phyloP scores from a whole-genome alignment of 2,888 invertebrate species.

The Pseudoips prasinana region DNA sequence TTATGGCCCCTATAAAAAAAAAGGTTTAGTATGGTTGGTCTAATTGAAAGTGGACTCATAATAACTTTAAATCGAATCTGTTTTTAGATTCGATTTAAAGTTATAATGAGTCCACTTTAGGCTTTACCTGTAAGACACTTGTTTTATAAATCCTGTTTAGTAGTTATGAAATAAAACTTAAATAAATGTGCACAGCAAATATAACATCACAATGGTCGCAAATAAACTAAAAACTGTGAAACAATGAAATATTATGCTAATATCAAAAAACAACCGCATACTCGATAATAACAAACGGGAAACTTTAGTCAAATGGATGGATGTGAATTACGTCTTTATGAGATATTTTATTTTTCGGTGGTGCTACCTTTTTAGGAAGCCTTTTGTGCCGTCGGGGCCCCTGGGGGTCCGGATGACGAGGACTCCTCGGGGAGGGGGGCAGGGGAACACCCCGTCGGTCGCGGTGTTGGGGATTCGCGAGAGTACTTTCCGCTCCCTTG shows the following conservation, averaged over 20 bases:
- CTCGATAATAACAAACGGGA: conserved; percentile 25
- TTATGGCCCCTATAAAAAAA: too few relatives aligned
- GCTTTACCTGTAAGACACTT: too few relatives aligned
- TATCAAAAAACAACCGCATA: conserved; percentile 32
- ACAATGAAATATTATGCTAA: conserved; percentile 21
- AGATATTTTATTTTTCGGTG: conserved; percentile 25
- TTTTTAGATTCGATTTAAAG: too few relatives aligned
- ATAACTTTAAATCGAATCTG: too few relatives aligned
- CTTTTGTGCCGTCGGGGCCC: conserved; percentile 89
- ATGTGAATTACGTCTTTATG: conserved; percentile 43
- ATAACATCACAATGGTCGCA: too few relatives aligned
- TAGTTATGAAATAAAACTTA: too few relatives aligned
- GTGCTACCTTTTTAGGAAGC: conserved; percentile 73
- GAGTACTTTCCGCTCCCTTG: conserved; percentile 67
- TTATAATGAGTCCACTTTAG: too few relatives aligned
- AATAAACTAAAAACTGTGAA: conserved; percentile 34
- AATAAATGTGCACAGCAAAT: too few relatives aligned
- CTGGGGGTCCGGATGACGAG: conserved; percentile 87
- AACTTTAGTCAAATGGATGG: conserved; percentile 50
- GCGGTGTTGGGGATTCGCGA: conserved; percentile 63
- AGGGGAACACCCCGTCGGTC: conserved; percentile 62
- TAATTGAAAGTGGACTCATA: too few relatives aligned
- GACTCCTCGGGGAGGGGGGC: conserved; percentile 71
- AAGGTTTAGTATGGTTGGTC: too few relatives aligned
- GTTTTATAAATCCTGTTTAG: too few relatives aligned